Evolutionary conservation across 2,888 invertebrate genomes (phyloP).

Genomic region (Melipona beecheii): DNA sequence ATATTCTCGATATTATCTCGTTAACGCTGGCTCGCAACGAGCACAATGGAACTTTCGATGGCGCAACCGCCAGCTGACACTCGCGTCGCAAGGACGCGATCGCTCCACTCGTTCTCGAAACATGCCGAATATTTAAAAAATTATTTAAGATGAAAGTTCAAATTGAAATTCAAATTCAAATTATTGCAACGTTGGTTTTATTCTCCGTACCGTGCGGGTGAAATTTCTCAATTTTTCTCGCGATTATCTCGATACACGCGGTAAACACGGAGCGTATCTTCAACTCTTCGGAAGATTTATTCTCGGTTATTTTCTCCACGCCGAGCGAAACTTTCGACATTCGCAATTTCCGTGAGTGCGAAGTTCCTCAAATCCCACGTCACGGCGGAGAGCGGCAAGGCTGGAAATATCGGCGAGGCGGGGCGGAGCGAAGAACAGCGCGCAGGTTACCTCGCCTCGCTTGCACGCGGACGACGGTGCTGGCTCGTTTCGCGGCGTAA

Average conservation of each 20-base stretch:
- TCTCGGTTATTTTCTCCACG: background rate
- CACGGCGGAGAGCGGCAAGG: background rate
- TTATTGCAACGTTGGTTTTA: no score
- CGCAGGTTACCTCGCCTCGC: no score
- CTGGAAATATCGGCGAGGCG: background rate
- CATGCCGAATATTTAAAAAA: no score
- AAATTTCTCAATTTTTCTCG: background rate
- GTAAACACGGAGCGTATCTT: background rate
- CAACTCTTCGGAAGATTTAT: background rate
- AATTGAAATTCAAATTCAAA: no score
- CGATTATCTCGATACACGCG: background rate
- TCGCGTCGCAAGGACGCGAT: constrained; percentile 1
- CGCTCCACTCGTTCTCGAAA: background rate
- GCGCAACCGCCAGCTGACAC: constrained; percentile 32
- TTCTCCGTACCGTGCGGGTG: no score
- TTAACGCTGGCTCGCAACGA: constrained; percentile 43
- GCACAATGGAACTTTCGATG: constrained; percentile 64
- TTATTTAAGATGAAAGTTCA: no score
- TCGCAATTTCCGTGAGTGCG: background rate
- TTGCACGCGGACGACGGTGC: background rate
- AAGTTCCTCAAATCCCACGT: background rate
- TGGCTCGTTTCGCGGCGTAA: constrained; percentile 35
- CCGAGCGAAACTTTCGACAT: background rate
- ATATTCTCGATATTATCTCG: constrained; percentile 48
- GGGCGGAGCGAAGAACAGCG: no score